Percentiles rank a stretch among this genome's conserved stretches.
Conservation (phyloP, 2,113 vertebrate genomes). For the Myiopsitta monachus region DNA sequence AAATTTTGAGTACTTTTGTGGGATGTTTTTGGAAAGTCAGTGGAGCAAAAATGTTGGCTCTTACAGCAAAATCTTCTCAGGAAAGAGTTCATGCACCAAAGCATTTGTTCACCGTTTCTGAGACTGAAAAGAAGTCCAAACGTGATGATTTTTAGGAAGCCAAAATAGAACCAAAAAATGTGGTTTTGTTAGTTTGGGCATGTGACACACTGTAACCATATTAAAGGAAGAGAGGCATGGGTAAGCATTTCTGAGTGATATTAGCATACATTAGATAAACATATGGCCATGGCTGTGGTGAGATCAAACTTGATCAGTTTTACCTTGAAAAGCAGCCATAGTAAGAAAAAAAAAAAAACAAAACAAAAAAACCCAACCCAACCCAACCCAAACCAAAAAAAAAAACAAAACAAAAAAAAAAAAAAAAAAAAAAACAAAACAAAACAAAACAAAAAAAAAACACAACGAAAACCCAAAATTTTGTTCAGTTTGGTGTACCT, state of each 20-base stretch:
- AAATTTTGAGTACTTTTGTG: constrained; percentile 59
- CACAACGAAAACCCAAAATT: neutral
- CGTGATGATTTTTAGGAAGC: neutral
- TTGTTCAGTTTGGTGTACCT: neutral
- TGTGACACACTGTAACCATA: neutral
- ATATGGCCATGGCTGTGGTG: neutral
- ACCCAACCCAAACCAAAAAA: too few species aligned
- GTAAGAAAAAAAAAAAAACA: neutral
- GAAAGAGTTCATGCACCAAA: constrained; percentile 23
- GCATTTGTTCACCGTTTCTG: constrained; percentile 43
- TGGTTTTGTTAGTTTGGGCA: neutral
- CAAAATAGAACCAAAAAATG: neutral
- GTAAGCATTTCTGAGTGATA: neutral
- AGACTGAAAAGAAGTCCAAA: constrained; percentile 23
- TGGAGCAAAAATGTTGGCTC: constrained; percentile 35
- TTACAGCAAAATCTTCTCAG: constrained; percentile 17
- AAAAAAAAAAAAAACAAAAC: accelerated
- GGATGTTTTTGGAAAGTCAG: constrained; percentile 32
- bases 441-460: too few species aligned
- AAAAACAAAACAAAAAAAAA: accelerated
- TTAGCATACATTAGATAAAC: neutral
- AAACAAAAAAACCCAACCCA: too few species aligned
- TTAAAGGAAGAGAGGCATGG: neutral
- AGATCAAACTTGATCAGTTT: neutral
- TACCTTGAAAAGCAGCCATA: neutral